phyloP scores from a whole-genome alignment of 2,797 vertebrate genomes.

The Labroides dimidiatus region DNA sequence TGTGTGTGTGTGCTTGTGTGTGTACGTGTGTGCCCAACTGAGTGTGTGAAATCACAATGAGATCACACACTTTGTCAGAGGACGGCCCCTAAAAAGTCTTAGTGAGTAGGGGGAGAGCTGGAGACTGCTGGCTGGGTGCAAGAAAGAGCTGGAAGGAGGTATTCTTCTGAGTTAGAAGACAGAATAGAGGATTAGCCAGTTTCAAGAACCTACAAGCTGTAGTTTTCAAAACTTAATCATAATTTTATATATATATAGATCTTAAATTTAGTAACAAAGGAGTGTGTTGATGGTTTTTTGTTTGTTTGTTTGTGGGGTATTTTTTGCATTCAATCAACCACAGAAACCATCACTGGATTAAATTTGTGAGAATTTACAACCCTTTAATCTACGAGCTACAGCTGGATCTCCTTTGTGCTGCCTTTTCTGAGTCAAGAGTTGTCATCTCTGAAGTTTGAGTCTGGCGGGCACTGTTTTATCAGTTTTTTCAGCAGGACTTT shows the following conservation, averaged over 20 bases:
- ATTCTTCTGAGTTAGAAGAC: constrained; percentile 37
- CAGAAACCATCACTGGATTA: background rate
- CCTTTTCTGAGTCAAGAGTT: constrained; percentile 1
- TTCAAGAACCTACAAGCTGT: background rate
- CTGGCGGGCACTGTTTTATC: background rate
- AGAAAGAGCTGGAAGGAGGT: constrained; percentile 45
- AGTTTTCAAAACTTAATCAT: background rate
- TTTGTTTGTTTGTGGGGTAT: too few relatives aligned
- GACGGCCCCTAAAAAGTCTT: constrained; percentile 67
- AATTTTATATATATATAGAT: background rate
- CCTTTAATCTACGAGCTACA: background rate
- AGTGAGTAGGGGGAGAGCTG: constrained; percentile 45
- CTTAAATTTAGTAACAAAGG: background rate
- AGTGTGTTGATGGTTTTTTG: background rate
- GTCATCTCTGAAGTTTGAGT: background rate
- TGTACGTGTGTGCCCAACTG: constrained; percentile 15
- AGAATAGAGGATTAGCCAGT: constrained; percentile 16
- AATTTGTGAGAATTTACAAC: background rate
- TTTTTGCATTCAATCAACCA: background rate
- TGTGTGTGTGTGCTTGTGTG: background rate
- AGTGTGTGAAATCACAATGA: constrained; percentile 53
- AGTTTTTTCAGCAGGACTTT: constrained; percentile 27
- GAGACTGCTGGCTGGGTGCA: constrained; percentile 34
- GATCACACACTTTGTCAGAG: constrained; percentile 62
- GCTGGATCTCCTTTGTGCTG: constrained; percentile 13